Evolutionary conservation across 2,113 vertebrate species (phyloP), one percentile per base, ranked within the genome.

Genomic region (Aegithalos caudatus): DNA sequence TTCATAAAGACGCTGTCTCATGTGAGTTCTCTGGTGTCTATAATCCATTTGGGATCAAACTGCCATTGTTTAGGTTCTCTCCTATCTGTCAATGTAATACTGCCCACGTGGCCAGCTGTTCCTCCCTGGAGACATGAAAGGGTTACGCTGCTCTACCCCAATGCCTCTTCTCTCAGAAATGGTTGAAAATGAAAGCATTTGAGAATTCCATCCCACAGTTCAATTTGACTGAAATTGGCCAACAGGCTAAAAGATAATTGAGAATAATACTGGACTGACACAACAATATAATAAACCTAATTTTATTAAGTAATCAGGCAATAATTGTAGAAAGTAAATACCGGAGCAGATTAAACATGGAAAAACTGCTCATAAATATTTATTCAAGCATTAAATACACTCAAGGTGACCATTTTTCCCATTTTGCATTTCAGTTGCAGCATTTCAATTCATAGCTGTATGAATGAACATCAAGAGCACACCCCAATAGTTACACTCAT

Each of bases 301-400:
- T 90, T 94, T 90, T 85, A 85, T 94, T 90, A 93, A 17, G 57
- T 65, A 85, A 91, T 85, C 0, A 0, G 37, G 54, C 53, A 71
- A 90, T 81, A 92, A 92, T 87, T 57, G 45, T 38, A 54, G 48
- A 57, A 90, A 70, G 50, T 70, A 88, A 91, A 94, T 40, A 64
- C 11, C 37, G 28, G 53, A 94, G 40, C 19, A 65, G 48, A 71
- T 85, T 69, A 87, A 89, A 94, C 50, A 50, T 14, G 23, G 15
- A 2, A 61, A 86, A 89, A 74, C 38, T 60, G 35, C 62, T 87
- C 40, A 81, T 87, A 91, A 95, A 92, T 95, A 91, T 92, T 95
- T 92, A 90, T 94, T 77, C 33, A 79, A 73, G 15, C 18, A 50
- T 85, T 92, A 58, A 95, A 88, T 57, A 18, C 19, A 50, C 64